Evolutionary conservation across 1,140 invertebrate species (phyloP), one percentile per base, ranked within the genome.

Genomic region (Heliconius congener): DNA sequence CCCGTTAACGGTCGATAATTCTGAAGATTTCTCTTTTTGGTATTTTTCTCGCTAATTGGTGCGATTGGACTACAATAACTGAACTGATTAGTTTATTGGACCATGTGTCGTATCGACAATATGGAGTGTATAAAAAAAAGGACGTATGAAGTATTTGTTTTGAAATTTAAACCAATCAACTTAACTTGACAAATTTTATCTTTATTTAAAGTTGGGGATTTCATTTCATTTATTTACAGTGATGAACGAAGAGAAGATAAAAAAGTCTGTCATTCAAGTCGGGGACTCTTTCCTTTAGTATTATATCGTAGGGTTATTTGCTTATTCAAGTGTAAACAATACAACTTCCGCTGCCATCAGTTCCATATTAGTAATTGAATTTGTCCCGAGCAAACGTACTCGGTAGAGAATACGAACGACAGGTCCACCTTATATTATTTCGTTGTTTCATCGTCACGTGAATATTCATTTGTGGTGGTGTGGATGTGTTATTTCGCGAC

Each of bases 381-480:
- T 80, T 73, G 73, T 73, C 55, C 71, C 77, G 71, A 78, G 57
- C 77, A 50, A 66, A 76, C 42, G 74, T 70, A 73, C 39, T 50
- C 71, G 39, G 79, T 74, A 23, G 50, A 37, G 71, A 81, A 81
- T 83, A 73, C 75, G 76, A 80, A 78, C 81, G 78, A 74, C 71
- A 77, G 81, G 73, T 77, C 70, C 71, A 73, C 78, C 71, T 78
- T 3, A 13, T 34, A 72, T 76, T 83, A 82, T 83, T 78, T 83
- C 74, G 85, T 79, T 79, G 71, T 85, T 74, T 75, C 73, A 79
- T 82, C 70, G 42, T 4, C 13, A 72, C 60, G 78, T 81, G 82
- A 83, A 84, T 86, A 83, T 84, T 83, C 83, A 81, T 85, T 84
- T 78, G 80, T 78, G 77, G 76, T 23, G 79, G 81, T 85, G 79